Percentiles rank a stretch among this genome's conserved stretches.
Conservation (phyloP, 2,888 invertebrate genomes). For the Chromoteleia sp. region DNA sequence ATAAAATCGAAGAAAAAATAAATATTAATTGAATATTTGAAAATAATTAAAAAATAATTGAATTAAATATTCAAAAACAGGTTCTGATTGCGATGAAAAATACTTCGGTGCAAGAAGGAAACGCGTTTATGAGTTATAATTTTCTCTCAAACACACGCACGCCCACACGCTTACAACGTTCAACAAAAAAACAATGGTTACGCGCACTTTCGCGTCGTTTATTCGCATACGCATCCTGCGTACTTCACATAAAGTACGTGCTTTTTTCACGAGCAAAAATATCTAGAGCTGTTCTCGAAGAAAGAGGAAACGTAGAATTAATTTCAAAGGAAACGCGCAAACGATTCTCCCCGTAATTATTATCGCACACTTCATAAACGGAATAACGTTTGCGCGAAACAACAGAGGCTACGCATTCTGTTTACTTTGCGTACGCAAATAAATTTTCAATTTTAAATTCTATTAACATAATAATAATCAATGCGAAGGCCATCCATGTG, state of each 20-base stretch:
- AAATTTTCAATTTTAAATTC: no score
- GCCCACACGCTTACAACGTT: conserved; percentile 61
- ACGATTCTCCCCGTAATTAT: conserved; percentile 1
- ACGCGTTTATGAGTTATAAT: conserved; percentile 33
- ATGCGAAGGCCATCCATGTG: no score
- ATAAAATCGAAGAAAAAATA: no score
- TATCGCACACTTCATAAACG: conserved; percentile 12
- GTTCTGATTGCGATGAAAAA: conserved; percentile 18
- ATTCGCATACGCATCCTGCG: conserved; percentile 36
- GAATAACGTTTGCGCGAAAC: background rate
- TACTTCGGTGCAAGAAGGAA: conserved; percentile 40
- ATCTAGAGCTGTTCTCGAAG: conserved; percentile 50
- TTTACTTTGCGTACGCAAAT: background rate
- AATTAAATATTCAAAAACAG: no score
- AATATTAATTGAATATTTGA: no score
- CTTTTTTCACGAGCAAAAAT: conserved; percentile 45
- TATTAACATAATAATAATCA: no score
- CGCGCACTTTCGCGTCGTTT: conserved; percentile 40
- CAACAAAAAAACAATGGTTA: conserved; percentile 34
- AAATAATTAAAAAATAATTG: no score
- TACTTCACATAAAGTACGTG: conserved; percentile 37
- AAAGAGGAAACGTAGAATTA: conserved; percentile 53
- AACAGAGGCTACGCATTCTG: background rate
- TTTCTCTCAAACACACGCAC: conserved; percentile 48
- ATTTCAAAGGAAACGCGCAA: conserved; percentile 16